A percentile compares a stretch with the other conserved stretches of the same genome.
phyloP scores from a whole-genome alignment of 2,888 invertebrate genomes.

The Alitta virens region DNA sequence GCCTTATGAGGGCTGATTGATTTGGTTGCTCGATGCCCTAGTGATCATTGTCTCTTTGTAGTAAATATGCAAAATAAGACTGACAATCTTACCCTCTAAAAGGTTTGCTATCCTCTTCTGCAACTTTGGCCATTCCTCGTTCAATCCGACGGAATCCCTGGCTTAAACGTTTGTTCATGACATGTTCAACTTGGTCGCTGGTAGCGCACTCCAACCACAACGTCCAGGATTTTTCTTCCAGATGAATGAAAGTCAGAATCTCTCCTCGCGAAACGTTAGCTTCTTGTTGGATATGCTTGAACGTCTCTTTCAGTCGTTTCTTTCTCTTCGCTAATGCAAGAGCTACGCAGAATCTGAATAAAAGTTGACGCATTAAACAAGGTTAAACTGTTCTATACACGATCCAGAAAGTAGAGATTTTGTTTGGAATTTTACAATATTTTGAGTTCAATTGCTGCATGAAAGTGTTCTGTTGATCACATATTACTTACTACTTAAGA shows the following conservation, averaged over 20 bases:
- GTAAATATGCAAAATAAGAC: not conserved
- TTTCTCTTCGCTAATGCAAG: slow-evolving; percentile 40
- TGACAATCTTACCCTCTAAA: not conserved
- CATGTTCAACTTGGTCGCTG: slow-evolving; percentile 29
- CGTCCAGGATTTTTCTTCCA: slow-evolving; percentile 49
- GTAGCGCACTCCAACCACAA: slow-evolving; percentile 44
- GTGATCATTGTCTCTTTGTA: no score
- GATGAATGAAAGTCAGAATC: slow-evolving; percentile 43
- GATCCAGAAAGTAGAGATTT: no score
- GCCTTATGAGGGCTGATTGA: no score
- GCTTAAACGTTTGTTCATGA: slow-evolving; percentile 22
- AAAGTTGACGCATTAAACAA: no score
- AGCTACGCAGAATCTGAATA: slow-evolving; percentile 47
- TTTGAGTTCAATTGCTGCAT: no score
- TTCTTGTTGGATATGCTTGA: slow-evolving; percentile 18
- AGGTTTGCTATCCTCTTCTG: slow-evolving; percentile 1
- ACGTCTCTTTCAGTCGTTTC: slow-evolving; percentile 35
- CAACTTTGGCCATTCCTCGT: not conserved
- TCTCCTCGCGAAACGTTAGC: slow-evolving; percentile 33
- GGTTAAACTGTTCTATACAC: no score
- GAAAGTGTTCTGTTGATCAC: no score
- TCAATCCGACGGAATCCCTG: slow-evolving; percentile 23
- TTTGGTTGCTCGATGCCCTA: no score
- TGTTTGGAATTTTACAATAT: no score
- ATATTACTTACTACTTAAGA: no score